Base-by-base conservation (phyloP, 2,888 invertebrate genomes). In the Spisula solida region DNA sequence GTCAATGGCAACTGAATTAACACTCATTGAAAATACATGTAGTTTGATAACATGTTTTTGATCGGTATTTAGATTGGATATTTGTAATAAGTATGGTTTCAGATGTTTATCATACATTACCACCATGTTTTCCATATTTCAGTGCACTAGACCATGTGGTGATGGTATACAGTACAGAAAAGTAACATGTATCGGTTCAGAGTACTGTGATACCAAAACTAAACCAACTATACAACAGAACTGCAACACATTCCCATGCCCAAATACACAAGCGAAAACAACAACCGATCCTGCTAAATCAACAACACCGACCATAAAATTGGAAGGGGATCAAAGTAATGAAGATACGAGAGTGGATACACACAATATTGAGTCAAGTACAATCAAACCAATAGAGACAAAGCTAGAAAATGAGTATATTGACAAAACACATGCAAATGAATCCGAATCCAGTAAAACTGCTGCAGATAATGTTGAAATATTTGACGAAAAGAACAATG, bases 131-230 rank as follows among this genome's bases (percentile, higher is more conserved):
- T 41, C 8, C 4, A 2, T 41, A 41, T 51, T 93, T 2, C 93
- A 96, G 96, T 96, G 96, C 88, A 94, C 95, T 5, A 93, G 95
- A 16, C 94, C 95, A 0, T 97, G 97, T 92, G 96, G 96, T 16
- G 95, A 95, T 2, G 97, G 97, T 1, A 94, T 96, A 14, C 96
- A 96, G 93, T 94, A 94, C 56, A 94, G 97, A 10, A 95, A 95
- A 51, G 96, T 97, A n/a, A 94, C 93, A 78, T 97, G 97, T 90
- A 87, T 91, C 0, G 94, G 94, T 0, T 93, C 94, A 20, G 81
- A 90, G 31, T 87, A 85, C 0, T 96, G 96, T 94, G 94, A 94
- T 83, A 88, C 88, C 20, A 92, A 91, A 16, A 87, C 82, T 8
- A 90, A 95, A 87, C 96, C 96, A 25, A 78, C 51, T 16, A 85